Base-by-base conservation (phyloP, 2,113 vertebrate species). In the Petrocephalus zakoni region DNA sequence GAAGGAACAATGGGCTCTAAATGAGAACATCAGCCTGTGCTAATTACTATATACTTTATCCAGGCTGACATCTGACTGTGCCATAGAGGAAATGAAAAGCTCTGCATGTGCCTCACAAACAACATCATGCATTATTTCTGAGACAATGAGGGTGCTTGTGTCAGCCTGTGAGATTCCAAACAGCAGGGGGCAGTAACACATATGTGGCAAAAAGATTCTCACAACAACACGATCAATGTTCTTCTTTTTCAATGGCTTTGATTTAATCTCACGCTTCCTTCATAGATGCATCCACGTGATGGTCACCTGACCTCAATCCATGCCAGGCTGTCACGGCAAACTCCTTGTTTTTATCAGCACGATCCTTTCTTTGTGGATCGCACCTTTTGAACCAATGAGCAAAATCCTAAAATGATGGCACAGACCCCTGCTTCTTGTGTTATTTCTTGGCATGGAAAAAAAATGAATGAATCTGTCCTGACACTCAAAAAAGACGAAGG, bases 1-100 rank as follows among this genome's bases (percentile, higher is more conserved):
- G 22, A 34, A 0, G 11, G 53, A 25, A 15, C 64, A 72, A 42
- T 42, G 2, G 47, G 87, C 37, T 68, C 55, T 46, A 68, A 78
- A 82, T 61, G 68, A 75, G n/a, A 25, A 53, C 22, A 78, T 88
- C 49, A 47, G 4, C 34, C 21, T 21, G 84, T 90, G 72, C 52
- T 86, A 88, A 88, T 85, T 75, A 82, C 68, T 88, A 82, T 51
- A 78, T 88, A 85, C 49, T 75, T 78, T 85, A 68, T 58, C 22
- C 29, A 42, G 87, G 82, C 42, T 83, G 53, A 78, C 87, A 78
- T 86, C 52, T 90, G 51, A 75, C 87, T 29, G 83, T 68, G 25
- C 2, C 42, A 58, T 53, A 61, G 51, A 87, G 75, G 82, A 85
- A 87, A 88, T 0, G 17, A 81, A 55, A 56, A 55, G 25, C 85